phyloP scores from a whole-genome alignment of 1,140 invertebrate genomes.

The Branchinecta lynchi region DNA sequence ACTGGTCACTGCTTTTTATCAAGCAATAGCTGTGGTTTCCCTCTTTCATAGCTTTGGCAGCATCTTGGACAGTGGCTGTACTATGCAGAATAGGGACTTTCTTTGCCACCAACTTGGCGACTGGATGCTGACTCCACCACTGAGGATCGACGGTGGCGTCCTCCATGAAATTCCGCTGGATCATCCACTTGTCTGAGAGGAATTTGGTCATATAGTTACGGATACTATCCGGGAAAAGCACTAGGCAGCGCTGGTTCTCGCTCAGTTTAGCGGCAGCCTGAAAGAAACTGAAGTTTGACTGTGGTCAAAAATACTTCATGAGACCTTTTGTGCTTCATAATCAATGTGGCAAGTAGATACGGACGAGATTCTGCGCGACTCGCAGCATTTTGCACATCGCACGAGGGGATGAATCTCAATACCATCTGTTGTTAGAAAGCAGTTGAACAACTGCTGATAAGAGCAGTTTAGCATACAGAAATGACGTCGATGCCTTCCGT shows the following conservation, averaged over 20 bases:
- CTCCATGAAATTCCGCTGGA: constrained; percentile 35
- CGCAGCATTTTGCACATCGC: too few species aligned
- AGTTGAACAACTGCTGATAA: too few species aligned
- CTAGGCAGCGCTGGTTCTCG: constrained; percentile 39
- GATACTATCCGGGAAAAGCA: constrained; percentile 43
- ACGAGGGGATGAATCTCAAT: too few species aligned
- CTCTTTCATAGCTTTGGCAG: not conserved
- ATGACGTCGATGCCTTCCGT: too few species aligned
- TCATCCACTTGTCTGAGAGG: constrained; percentile 45
- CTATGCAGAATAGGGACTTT: not conserved
- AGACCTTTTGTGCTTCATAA: too few species aligned
- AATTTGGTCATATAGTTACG: constrained; percentile 51
- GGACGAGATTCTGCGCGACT: too few species aligned
- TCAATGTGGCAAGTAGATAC: too few species aligned
- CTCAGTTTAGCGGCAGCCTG: constrained; percentile 38
- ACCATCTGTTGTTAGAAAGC: too few species aligned
- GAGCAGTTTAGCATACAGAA: too few species aligned
- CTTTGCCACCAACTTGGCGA: not conserved
- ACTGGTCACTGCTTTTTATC: not conserved
- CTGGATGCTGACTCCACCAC: constrained; percentile 18
- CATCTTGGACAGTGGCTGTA: not conserved
- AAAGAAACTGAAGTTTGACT: too few species aligned
- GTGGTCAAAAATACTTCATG: too few species aligned
- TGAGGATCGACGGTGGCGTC: constrained; percentile 14
- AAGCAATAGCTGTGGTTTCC: not conserved